These are phyloP conservation scores for Fregetta grallaria DNA, from an alignment of 2,113 vertebrate species.

Conservation along the genomic window DNA sequence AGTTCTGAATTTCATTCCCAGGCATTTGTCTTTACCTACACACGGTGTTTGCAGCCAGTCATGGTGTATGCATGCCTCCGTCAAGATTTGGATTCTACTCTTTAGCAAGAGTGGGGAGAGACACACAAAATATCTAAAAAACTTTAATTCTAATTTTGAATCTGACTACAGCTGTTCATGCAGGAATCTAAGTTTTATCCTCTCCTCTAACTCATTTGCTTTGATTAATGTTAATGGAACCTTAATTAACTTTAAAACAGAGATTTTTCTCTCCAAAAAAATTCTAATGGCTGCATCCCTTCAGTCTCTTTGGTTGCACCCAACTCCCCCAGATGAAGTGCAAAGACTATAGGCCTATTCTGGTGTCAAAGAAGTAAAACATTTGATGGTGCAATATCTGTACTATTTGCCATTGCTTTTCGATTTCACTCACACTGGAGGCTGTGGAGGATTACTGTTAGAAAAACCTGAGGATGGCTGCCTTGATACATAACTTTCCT, in stretches of 20 bases:
- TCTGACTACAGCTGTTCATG: neutral
- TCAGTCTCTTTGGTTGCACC: neutral
- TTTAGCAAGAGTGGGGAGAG: neutral
- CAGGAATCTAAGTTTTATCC: neutral
- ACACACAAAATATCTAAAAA: neutral
- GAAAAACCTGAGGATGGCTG: neutral
- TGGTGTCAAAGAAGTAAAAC: neutral
- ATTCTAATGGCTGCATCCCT: neutral
- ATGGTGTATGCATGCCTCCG: rapidly evolving
- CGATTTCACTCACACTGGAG: neutral
- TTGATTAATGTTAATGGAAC: neutral
- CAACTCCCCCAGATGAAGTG: neutral
- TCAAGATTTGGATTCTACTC: neutral
- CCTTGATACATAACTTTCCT: neutral
- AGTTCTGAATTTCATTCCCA: neutral
- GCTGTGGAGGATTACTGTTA: neutral
- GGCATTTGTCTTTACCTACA: neutral
- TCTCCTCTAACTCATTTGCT: neutral
- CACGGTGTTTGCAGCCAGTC: neutral
- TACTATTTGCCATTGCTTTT: neutral
- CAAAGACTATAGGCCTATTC: neutral
- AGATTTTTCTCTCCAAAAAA: neutral
- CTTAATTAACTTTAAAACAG: neutral
- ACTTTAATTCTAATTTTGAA: neutral
- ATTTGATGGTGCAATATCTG: neutral